A percentile compares a stretch with the other conserved stretches of the same genome.
Evolutionary conservation across 2,797 vertebrate genomes (phyloP).

Genomic region (Mico argentatus): DNA sequence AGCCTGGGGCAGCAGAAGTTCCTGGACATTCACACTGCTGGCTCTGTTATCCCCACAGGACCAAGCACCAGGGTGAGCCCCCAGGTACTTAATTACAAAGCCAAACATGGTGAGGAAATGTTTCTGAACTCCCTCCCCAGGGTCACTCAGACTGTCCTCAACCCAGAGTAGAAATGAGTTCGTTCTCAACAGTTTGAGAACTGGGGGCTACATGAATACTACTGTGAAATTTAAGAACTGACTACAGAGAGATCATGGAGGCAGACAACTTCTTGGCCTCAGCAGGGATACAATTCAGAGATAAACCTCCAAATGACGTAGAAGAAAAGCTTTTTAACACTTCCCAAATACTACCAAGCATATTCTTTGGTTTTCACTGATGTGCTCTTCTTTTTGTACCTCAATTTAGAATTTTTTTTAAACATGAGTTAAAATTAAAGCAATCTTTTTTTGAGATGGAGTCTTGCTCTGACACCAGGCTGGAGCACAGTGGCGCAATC

Average conservation of each 20-base stretch:
- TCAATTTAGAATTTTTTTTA: neutral
- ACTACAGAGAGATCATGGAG: neutral
- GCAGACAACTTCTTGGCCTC: neutral
- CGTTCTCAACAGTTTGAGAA: neutral
- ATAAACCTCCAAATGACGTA: neutral
- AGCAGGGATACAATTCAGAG: neutral
- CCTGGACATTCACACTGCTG: neutral
- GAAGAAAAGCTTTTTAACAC: neutral
- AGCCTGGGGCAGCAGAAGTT: neutral
- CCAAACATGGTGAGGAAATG: neutral
- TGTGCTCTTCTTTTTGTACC: neutral
- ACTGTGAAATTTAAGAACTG: neutral
- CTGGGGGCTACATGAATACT: neutral
- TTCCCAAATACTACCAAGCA: slow-evolving; percentile 13
- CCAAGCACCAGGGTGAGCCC: neutral
- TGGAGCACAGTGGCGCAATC: no score
- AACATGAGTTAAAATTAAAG: slow-evolving; percentile 24
- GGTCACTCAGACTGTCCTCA: neutral
- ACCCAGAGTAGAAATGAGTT: neutral
- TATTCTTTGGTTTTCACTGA: neutral
- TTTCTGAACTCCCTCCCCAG: neutral
- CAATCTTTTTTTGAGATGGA: neutral
- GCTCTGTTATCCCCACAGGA: neutral
- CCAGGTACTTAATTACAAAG: neutral
- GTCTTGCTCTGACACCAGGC: no score